Evolutionary conservation across 2,888 invertebrate genomes (phyloP), one percentile per base, ranked within the genome.

Genomic region (Drosophila atripex): DNA sequence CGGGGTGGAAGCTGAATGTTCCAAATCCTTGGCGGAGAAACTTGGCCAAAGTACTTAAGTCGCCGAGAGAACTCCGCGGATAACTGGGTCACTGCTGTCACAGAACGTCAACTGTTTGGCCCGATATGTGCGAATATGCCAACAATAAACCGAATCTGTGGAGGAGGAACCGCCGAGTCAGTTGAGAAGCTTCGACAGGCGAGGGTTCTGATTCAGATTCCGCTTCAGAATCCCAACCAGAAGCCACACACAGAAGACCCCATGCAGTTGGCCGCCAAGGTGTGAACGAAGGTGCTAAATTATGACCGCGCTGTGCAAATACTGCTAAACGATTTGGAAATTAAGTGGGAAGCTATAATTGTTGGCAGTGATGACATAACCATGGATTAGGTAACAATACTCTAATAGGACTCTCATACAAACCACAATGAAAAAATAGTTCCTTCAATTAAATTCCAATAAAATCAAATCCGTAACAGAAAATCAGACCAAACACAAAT

Each of bases 151-250:
- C 53, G 32, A 63, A 50, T 25, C 53, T 71, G 72, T 70, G 69
- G 73, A 72, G 73, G 73, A 69, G 69, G 59, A 49, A 38, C 61
- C 69, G 58, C 51, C 61, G 60, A 73, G 54, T 68, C 80, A 76
- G 72, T 84, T 72, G 88, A 86, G 80, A 76, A 64, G 75, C 76
- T 76, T 54, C 76, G 88, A 88, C 87, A 86, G 87, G 57, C 60
- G 69, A 60, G 83, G 65, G 69, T 56, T 28, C 39, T 16, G 25
- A 18, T 16, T 38, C 28, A n/a, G n/a, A 28, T 16, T 56, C 56
- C 18, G 7, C 8, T 28, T 50, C 12, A 3, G 32, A 57, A 5
- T 14, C 50, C 21, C 23, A 35, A 70, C 50, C 72, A 71, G 51
- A 53, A 69, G 47, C 35, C 16, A 38, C 25, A n/a, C 7, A n/a